Percentiles rank a stretch among this genome's conserved stretches.
Conservation (phyloP, 2,888 invertebrate genomes). For the Volucella inanis region DNA sequence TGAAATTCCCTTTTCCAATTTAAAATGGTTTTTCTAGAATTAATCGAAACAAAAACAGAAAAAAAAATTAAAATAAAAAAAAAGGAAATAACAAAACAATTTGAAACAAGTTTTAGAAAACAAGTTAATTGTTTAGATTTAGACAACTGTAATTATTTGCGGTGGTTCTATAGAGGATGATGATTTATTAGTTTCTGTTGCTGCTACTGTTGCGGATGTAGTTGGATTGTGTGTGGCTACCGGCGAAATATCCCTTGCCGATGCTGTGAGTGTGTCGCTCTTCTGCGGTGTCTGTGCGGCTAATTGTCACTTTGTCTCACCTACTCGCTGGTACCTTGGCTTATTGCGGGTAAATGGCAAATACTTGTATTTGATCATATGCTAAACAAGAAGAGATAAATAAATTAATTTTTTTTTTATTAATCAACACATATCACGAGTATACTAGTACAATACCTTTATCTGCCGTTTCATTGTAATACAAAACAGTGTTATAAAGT, state of each 20-base stretch:
- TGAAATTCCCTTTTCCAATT: background rate
- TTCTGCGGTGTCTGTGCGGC: slow-evolving; percentile 83
- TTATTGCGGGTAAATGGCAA: slow-evolving; percentile 99
- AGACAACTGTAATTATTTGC: slow-evolving; percentile 82
- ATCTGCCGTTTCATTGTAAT: slow-evolving; percentile 99
- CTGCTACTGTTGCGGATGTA: slow-evolving; percentile 71
- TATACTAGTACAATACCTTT: slow-evolving; percentile 87
- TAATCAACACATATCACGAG: background rate
- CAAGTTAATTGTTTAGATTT: slow-evolving; percentile 68
- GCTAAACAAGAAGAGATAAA: slow-evolving; percentile 86
- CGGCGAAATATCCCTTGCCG: slow-evolving; percentile 77
- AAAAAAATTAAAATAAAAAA: slow-evolving; percentile 22
- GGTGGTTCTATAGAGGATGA: slow-evolving; percentile 80
- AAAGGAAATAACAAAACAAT: slow-evolving; percentile 16
- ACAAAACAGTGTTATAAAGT: slow-evolving; percentile 98
- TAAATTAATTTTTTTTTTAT: background rate
- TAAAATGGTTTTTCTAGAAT: slow-evolving; percentile 11
- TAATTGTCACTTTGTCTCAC: slow-evolving; percentile 84
- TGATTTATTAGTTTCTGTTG: slow-evolving; percentile 74
- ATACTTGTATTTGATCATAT: slow-evolving; percentile 99
- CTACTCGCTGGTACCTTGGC: slow-evolving; percentile 92
- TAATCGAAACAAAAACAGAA: slow-evolving; percentile 23
- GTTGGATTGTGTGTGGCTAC: slow-evolving; percentile 73
- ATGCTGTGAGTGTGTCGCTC: slow-evolving; percentile 71
- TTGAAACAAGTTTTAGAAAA: slow-evolving; percentile 18